Evolutionary conservation across 2,888 invertebrate species (phyloP), one percentile per base, ranked within the genome.

Genomic region (Seira ritae): DNA sequence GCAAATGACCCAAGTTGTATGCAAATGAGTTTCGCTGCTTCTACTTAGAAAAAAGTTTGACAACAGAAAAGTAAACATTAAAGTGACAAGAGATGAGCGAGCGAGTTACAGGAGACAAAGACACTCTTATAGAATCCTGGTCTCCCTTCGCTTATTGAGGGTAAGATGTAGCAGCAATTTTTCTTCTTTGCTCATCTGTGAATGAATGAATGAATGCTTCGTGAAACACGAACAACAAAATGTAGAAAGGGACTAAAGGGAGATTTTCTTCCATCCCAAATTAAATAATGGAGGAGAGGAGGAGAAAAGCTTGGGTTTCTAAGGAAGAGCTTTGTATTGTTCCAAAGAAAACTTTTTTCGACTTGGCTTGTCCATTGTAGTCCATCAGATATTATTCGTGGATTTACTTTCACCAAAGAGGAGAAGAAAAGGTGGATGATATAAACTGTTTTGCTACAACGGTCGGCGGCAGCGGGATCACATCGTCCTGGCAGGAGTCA

Each of bases 1-100:
- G 74, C 73, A 80, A 74, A 74, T 80, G 69, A 74, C 60, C 74
- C 60, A 80, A 79, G 80, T 73, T 69, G 69, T 80, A 80, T 80
- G 80, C 73, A 80, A 80, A 80, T 80, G 62, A 69, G 73, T 68
- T 73, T 60, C 31, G 31, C 8, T 31, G 31, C 31, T 31, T 50
- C 31, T 46, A 78, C 70, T 70, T 77, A 8, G 55, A 55, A 55
- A 12, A 17, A 55, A 55, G 55, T 55, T 55, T 62, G 62, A 20
- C 19, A 62, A 62, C 19, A 62, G 3, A 62, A 20, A 19, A 62
- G 20, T 2, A 62, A 62, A 62, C 62, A 62, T 62, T 62, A 62
- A 20, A 62, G 62, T 20, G 62, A 22, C 20, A 20, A 12, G 62
- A 62, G 62, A 20, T 62, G 22, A 62, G 22, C 62, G 12, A 62